These are phyloP conservation scores for Encarsia formosa DNA, from an alignment of 2,888 invertebrate species.

Conservation along the genomic window DNA sequence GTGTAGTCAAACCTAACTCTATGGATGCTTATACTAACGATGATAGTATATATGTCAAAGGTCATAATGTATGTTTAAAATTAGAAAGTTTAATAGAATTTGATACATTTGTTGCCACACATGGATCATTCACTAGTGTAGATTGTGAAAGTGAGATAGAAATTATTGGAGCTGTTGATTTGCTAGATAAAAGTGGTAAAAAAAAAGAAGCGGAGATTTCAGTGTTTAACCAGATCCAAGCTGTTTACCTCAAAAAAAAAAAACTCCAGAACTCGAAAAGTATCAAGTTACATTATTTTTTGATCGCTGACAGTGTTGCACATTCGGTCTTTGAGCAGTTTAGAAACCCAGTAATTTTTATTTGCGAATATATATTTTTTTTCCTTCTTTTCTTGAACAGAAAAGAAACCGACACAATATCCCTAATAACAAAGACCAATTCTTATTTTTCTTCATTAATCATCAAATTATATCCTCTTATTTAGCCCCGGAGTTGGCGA, in stretches of 20 bases:
- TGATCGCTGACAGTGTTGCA: constrained; percentile 95
- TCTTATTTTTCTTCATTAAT: too few relatives aligned
- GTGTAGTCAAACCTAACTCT: constrained; percentile 65
- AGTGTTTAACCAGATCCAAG: constrained; percentile 39
- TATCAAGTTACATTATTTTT: constrained; percentile 90
- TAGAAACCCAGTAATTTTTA: too few relatives aligned
- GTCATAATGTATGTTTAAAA: constrained; percentile 68
- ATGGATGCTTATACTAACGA: constrained; percentile 61
- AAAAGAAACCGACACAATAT: too few relatives aligned
- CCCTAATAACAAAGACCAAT: too few relatives aligned
- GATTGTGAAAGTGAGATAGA: constrained; percentile 57
- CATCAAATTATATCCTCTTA: too few relatives aligned
- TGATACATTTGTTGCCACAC: constrained; percentile 88
- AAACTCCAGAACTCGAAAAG: too few relatives aligned
- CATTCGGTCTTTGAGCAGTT: too few relatives aligned
- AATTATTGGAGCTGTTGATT: constrained; percentile 37
- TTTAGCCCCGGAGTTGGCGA: too few relatives aligned
- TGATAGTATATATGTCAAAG: constrained; percentile 61
- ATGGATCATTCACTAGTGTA: constrained; percentile 88
- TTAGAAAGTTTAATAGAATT: constrained; percentile 81
- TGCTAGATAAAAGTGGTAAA: constrained; percentile 39
- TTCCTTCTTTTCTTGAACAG: too few relatives aligned
- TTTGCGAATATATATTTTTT: too few relatives aligned
- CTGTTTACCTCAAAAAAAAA: constrained; percentile 46
- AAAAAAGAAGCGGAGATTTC: constrained; percentile 43